phyloP scores from a whole-genome alignment of 2,113 vertebrate genomes.

The Festucalex cinctus region DNA sequence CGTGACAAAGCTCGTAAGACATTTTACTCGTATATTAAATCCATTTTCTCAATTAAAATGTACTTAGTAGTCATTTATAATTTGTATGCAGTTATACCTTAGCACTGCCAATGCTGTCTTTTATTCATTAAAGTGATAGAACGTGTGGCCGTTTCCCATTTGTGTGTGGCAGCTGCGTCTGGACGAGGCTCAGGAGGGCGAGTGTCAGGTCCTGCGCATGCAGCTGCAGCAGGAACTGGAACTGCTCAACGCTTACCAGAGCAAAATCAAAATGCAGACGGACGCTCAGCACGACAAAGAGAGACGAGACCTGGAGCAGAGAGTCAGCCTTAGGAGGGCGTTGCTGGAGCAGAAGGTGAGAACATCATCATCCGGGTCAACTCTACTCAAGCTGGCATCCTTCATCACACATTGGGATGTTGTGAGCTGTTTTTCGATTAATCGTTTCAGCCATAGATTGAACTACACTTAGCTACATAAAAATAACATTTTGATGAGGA shows the following conservation, averaged over 20 bases:
- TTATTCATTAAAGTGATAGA: too few species aligned
- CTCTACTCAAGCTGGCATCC: too few species aligned
- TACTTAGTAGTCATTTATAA: too few species aligned
- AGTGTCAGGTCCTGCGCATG: constrained; percentile 74
- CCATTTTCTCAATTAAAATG: too few species aligned
- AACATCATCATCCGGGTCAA: too few species aligned
- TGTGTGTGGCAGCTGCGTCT: constrained; percentile 58
- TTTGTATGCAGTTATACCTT: too few species aligned
- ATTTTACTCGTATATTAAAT: too few species aligned
- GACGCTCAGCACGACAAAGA: constrained; percentile 75
- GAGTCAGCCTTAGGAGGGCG: constrained; percentile 72
- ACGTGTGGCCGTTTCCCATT: neutral
- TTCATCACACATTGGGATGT: too few species aligned
- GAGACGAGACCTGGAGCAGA: constrained; percentile 72
- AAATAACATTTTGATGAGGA: neutral
- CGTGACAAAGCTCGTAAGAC: too few species aligned
- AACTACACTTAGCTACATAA: neutral
- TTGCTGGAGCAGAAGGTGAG: constrained; percentile 73
- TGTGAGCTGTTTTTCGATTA: neutral
- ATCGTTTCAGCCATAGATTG: neutral
- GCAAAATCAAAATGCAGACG: constrained; percentile 78
- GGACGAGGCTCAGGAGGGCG: constrained; percentile 73
- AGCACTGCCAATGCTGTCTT: too few species aligned
- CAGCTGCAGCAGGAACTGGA: constrained; percentile 78
- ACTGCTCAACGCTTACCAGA: constrained; percentile 76